Percentiles rank a stretch among this genome's conserved stretches.
phyloP scores from a whole-genome alignment of 2,888 invertebrate species.

The Ochropleura leucogaster region DNA sequence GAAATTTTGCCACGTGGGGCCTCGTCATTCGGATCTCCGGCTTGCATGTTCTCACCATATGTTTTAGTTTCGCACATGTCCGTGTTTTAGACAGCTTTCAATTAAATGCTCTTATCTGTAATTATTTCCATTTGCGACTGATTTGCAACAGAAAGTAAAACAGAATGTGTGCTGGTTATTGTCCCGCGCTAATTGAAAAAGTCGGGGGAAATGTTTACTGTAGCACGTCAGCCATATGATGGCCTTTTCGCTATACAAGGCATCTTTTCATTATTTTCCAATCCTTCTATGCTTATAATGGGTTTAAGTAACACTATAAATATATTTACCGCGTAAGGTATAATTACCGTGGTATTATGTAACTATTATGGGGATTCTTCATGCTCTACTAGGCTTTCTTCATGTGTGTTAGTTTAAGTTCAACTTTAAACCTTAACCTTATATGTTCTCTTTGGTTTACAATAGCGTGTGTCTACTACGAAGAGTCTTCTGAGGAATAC shows the following conservation, averaged over 20 bases:
- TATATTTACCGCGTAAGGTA: conserved; percentile 13
- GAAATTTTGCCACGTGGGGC: conserved; percentile 40
- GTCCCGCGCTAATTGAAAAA: conserved; percentile 50
- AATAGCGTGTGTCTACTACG: conserved; percentile 26
- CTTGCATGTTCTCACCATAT: conserved; percentile 53
- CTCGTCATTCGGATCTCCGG: conserved; percentile 32
- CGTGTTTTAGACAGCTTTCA: conserved; percentile 26
- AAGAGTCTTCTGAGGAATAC: conserved; percentile 12
- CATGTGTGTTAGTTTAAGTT: conserved; percentile 49
- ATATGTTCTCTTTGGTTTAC: conserved; percentile 32
- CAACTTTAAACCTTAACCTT: no score
- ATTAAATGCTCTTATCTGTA: conserved; percentile 19
- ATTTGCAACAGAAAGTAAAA: conserved; percentile 46
- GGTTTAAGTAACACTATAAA: conserved; percentile 23
- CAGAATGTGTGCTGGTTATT: conserved; percentile 46
- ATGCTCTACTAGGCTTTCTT: conserved; percentile 42
- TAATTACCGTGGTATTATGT: conserved; percentile 30
- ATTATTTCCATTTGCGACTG: conserved; percentile 31
- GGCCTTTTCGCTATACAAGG: conserved; percentile 24
- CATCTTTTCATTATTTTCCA: conserved; percentile 33
- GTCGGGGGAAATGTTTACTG: conserved; percentile 29
- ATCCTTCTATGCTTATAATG: conserved; percentile 35
- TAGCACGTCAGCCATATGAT: conserved; percentile 9
- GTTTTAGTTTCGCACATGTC: conserved; percentile 56
- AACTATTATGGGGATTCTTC: conserved; percentile 45